A percentile compares a stretch with the other conserved stretches of the same genome.
Conservation (phyloP, 2,888 invertebrate species). For the Cantharis flavilabris region DNA sequence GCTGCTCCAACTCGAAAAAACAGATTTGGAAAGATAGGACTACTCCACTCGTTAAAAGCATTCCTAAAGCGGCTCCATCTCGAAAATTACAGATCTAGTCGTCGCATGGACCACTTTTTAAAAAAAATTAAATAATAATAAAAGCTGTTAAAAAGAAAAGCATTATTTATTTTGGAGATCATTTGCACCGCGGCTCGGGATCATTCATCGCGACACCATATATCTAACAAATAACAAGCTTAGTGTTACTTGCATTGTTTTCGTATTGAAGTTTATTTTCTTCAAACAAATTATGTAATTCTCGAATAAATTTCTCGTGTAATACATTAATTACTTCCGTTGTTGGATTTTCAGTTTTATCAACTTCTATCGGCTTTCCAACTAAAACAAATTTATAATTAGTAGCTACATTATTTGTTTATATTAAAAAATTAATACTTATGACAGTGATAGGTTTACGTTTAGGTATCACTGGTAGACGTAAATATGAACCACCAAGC, state of each 20-base stretch:
- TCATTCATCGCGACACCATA: too few relatives aligned
- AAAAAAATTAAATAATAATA: too few relatives aligned
- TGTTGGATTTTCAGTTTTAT: constrained; percentile 72
- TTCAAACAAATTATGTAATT: constrained; percentile 77
- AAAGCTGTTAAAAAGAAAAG: too few relatives aligned
- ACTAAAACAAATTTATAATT: constrained; percentile 60
- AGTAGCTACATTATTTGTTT: not conserved
- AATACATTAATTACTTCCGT: constrained; percentile 74
- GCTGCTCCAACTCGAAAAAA: too few relatives aligned
- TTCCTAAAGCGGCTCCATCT: too few relatives aligned
- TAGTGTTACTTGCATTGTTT: constrained; percentile 60
- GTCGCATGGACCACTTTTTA: too few relatives aligned
- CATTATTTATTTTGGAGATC: too few relatives aligned
- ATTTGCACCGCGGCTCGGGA: too few relatives aligned
- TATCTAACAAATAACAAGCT: constrained; percentile 11
- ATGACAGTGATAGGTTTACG: constrained; percentile 68
- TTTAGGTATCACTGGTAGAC: constrained; percentile 85
- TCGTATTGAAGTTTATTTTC: constrained; percentile 78
- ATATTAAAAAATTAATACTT: not conserved
- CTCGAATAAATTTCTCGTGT: constrained; percentile 74
- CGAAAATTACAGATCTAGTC: too few relatives aligned
- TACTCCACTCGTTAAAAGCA: too few relatives aligned
- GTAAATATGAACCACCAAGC: constrained; percentile 85
- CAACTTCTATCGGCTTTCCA: constrained; percentile 81
- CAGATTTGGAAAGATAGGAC: too few relatives aligned